Evolutionary conservation across 2,888 invertebrate genomes (phyloP).

Genomic region (Formica aserva): DNA sequence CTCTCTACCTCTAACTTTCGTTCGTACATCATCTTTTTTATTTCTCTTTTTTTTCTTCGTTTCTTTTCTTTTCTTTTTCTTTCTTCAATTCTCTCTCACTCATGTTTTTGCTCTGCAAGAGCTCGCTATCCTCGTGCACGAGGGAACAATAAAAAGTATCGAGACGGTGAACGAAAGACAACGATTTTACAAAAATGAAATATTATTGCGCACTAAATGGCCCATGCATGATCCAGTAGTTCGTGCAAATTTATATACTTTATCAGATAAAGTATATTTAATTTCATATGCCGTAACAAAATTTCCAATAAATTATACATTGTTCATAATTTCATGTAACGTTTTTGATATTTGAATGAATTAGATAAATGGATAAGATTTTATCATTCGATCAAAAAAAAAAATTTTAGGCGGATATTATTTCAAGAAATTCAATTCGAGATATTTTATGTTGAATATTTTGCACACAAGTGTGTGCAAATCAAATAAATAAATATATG

Average conservation of each 20-base stretch:
- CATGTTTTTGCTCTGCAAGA: neutral
- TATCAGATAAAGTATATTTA: neutral
- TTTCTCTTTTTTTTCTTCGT: neutral
- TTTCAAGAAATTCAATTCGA: neutral
- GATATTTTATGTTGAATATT: neutral
- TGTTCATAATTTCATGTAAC: neutral
- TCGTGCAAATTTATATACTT: neutral
- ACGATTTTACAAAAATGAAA: slow-evolving; percentile 27
- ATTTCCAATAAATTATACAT: neutral
- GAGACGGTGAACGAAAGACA: slow-evolving; percentile 13
- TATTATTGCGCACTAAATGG: neutral
- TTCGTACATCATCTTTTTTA: slow-evolving; percentile 26
- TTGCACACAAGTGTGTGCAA: neutral
- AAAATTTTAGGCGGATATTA: neutral
- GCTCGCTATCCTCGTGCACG: slow-evolving; percentile 12
- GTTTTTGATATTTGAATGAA: neutral
- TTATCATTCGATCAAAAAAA: neutral
- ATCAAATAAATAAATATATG: neutral
- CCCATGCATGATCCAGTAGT: slow-evolving; percentile 16
- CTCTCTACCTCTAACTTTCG: slow-evolving; percentile 48
- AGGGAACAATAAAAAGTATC: slow-evolving; percentile 1
- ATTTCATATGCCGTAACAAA: neutral
- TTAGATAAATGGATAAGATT: neutral
- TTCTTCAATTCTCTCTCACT: neutral
- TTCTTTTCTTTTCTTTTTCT: neutral